phyloP scores from a whole-genome alignment of 1,140 invertebrate species.

The Dolichoris vasculosae region DNA sequence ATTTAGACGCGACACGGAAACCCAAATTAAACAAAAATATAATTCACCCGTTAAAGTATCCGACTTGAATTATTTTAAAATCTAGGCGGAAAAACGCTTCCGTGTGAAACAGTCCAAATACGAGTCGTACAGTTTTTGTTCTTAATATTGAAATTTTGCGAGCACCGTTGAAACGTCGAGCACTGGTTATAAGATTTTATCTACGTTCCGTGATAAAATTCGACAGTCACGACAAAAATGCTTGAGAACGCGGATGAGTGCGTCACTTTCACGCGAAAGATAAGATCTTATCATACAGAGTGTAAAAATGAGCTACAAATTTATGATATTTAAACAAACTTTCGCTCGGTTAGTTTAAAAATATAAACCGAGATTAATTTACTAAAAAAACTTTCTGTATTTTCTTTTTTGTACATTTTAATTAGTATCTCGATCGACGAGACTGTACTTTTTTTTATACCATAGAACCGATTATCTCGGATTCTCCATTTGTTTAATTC shows the following conservation, averaged over 20 bases:
- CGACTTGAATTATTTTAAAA: no score
- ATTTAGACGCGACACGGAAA: neutral
- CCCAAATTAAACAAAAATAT: neutral
- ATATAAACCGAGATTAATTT: neutral
- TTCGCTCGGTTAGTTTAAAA: neutral
- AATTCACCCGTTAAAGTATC: neutral
- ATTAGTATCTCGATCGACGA: neutral
- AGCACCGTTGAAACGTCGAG: neutral
- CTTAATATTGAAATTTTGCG: neutral
- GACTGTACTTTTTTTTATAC: neutral
- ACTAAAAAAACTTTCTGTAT: neutral
- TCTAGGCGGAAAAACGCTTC: no score
- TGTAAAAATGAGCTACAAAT: neutral
- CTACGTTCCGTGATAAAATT: neutral
- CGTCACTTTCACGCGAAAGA: neutral
- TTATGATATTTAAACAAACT: neutral
- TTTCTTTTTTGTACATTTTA: neutral
- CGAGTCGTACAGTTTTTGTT: no score
- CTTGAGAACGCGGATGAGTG: neutral
- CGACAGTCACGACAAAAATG: constrained; percentile 1
- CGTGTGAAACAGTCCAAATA: no score
- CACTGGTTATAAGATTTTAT: neutral
- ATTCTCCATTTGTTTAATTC: neutral
- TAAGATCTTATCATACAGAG: neutral
- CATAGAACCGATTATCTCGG: neutral